These are phyloP conservation scores for Lepidotrigona ventralis DNA, from an alignment of 1,140 invertebrate genomes.

Conservation along the genomic window DNA sequence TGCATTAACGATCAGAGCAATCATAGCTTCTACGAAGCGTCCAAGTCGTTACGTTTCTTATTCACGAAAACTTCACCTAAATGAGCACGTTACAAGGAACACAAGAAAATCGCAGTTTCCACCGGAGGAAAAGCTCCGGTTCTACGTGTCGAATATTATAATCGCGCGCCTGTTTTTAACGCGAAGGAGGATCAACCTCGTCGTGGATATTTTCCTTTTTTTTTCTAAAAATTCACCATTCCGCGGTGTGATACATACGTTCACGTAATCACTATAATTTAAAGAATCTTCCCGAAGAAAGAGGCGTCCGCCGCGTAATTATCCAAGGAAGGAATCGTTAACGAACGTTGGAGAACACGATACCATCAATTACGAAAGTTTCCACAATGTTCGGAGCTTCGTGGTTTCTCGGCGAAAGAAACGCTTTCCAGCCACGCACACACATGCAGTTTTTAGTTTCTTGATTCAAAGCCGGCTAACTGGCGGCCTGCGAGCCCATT, in stretches of 20 bases:
- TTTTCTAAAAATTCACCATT: neutral
- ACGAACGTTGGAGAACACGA: constrained; percentile 1
- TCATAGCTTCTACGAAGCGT: neutral
- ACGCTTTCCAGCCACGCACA: neutral
- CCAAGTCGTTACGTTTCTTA: neutral
- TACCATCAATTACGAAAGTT: neutral
- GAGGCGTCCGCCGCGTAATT: neutral
- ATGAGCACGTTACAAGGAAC: neutral
- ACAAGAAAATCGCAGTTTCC: neutral
- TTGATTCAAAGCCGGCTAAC: neutral
- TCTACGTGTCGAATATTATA: neutral
- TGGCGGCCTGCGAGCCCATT: too few relatives aligned
- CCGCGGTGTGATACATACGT: neutral
- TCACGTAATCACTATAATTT: constrained; percentile 35
- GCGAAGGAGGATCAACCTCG: neutral
- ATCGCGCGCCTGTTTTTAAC: neutral
- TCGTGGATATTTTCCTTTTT: neutral
- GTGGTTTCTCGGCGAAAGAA: constrained; percentile 17
- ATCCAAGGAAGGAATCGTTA: constrained; percentile 18
- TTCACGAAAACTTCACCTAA: too few relatives aligned
- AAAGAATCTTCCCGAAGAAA: neutral
- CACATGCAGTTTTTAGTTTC: neutral
- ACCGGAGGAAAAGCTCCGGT: neutral
- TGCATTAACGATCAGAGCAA: too few relatives aligned
- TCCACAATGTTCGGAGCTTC: constrained; percentile 4